Evolutionary conservation across 2,113 vertebrate species (phyloP).

Genomic region (Orthonyx spaldingii): DNA sequence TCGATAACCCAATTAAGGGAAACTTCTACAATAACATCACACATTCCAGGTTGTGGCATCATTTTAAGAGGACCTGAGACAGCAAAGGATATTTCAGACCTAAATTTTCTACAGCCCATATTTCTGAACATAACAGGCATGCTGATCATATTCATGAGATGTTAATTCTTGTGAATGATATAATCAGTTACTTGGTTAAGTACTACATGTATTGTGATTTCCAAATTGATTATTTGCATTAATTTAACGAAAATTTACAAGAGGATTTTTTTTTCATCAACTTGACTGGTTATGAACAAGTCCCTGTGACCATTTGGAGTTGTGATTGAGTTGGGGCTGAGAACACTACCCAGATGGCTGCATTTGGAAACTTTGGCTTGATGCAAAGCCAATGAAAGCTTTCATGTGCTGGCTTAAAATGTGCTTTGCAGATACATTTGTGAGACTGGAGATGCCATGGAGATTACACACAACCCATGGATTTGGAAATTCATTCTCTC

Average conservation of each 20-base stretch:
- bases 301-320: background rate
- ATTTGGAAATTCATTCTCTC: background rate
- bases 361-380: background rate
- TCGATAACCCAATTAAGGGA: background rate
- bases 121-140: background rate
- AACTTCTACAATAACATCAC: background rate
- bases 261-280: background rate
- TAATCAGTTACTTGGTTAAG: background rate
- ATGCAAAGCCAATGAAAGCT: background rate
- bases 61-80: background rate
- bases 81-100: background rate
- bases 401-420: background rate
- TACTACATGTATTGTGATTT: background rate
- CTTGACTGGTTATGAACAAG: background rate
- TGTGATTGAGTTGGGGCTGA: background rate
- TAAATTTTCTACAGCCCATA: background rate
- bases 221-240: background rate
- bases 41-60: background rate
- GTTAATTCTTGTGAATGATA: background rate
- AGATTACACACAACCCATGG: background rate
- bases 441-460: background rate
- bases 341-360: background rate
- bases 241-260: background rate
- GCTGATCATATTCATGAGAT: background rate
- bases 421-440: background rate